Evolutionary conservation across 1,140 invertebrate genomes (phyloP).

Genomic region (Tetranychus urticae): DNA sequence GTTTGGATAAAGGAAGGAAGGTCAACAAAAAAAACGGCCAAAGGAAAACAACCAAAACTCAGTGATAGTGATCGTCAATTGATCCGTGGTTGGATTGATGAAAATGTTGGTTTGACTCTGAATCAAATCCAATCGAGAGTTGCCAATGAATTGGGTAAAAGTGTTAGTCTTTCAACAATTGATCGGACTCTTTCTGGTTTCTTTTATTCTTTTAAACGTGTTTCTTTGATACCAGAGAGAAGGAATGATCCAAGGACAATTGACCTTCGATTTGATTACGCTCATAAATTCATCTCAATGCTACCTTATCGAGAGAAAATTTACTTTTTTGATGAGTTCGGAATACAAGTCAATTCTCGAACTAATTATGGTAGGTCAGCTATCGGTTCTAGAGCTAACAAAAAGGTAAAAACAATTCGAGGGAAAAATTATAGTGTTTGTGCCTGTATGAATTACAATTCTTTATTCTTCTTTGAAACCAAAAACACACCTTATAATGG

Average conservation of each 20-base stretch:
- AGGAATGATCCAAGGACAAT: not conserved
- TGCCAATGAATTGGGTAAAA: not conserved
- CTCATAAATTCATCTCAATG: not conserved
- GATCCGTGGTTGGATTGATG: not conserved
- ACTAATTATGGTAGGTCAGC: not conserved
- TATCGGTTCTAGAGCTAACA: not conserved
- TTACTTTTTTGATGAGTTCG: not conserved
- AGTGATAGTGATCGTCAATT: not conserved
- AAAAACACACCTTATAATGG: not conserved
- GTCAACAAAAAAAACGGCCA: not conserved
- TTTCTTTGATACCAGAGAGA: not conserved
- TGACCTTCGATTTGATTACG: not conserved
- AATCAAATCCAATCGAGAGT: not conserved
- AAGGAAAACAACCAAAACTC: not conserved
- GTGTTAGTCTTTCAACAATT: not conserved
- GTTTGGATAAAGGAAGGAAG: not conserved
- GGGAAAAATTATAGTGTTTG: not conserved
- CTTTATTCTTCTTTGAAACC: not conserved
- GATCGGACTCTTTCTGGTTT: not conserved
- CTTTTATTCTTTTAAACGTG: not conserved
- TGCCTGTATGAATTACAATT: not conserved
- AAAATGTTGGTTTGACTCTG: not conserved
- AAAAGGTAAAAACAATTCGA: not conserved
- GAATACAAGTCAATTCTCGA: not conserved
- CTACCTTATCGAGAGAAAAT: not conserved